phyloP scores from a whole-genome alignment of 2,888 invertebrate genomes.

The Steinernema carpocapsae region DNA sequence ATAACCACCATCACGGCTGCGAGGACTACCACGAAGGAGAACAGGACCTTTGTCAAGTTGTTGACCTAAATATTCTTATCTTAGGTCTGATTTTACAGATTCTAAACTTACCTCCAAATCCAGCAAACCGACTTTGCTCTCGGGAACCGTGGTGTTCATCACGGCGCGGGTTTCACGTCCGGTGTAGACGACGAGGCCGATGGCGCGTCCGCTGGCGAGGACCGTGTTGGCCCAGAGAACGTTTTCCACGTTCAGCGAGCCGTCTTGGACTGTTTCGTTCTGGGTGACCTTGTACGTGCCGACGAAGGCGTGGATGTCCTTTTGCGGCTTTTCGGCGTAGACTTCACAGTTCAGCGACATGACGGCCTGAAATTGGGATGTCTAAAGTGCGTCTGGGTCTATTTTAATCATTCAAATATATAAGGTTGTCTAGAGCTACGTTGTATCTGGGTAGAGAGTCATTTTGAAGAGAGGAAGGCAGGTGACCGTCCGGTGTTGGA shows the following conservation, averaged over 20 bases:
- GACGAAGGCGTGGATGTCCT: conserved; percentile 95
- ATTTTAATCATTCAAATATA: no score
- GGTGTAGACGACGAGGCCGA: conserved; percentile 93
- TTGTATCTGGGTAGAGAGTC: not conserved
- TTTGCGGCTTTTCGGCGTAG: conserved; percentile 95
- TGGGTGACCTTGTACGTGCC: conserved; percentile 77
- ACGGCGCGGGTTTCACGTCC: conserved; percentile 92
- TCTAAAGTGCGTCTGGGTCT: no score
- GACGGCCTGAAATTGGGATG: conserved; percentile 69
- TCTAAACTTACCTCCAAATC: conserved; percentile 87
- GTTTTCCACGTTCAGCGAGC: conserved; percentile 90
- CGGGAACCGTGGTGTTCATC: conserved; percentile 96
- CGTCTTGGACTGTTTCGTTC: conserved; percentile 74
- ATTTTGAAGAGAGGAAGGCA: no score
- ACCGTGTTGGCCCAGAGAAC: conserved; percentile 98
- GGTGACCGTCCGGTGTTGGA: no score
- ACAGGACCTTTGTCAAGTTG: conserved; percentile 91
- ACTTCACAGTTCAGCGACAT: conserved; percentile 82
- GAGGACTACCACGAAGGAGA: conserved; percentile 85
- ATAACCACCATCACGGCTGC: conserved; percentile 92
- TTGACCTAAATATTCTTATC: conserved; percentile 79
- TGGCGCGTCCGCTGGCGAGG: conserved; percentile 81
- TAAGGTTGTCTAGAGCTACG: no score
- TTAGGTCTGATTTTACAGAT: no score
- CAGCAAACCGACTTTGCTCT: conserved; percentile 91